Base-by-base conservation (phyloP, 2,797 vertebrate species). In the Typhlichthys subterraneus region DNA sequence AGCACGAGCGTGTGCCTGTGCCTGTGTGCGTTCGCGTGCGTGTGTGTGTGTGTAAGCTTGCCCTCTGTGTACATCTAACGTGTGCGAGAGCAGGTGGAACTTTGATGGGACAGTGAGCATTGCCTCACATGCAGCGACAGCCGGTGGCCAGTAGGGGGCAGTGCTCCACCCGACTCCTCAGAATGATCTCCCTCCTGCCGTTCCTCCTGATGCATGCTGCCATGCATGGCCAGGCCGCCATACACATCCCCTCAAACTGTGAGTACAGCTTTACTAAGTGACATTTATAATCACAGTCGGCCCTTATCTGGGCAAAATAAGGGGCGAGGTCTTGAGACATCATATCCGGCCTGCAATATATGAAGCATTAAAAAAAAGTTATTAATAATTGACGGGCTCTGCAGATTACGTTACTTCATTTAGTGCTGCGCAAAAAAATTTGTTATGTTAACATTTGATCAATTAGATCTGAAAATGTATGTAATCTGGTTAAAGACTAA, bases 81-180 rank as follows among this genome's bases (percentile, higher is more conserved):
- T 53, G 83, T 81, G 83, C 69, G 80, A 69, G 79, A 91, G 89
- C 90, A 90, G 90, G 88, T 92, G 88, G 86, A 75, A 79, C 82
- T 87, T 91, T 87, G 84, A 92, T 91, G 90, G 92, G 89, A 91
- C 85, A 90, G 81, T 91, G 89, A 92, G 90, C 89, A 84, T 93
- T 94, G 92, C 81, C 83, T 90, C 85, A 85, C 80, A 87, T 67
- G 49, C 88, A 90, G 87, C 88, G 67, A 91, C 90, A 93, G 88
- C 88, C 88, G 90, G 88, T 77, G 80, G 85, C 84, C 91, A 92
- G 85, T 85, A 90, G 92, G 91, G 88, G 92, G 90, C 90, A 71
- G 67, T 77, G 79, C 76, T 76, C 80, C 78, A 67, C 79, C 68
- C 70, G 66, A 81, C 83, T 85, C 10, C 85, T 67, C 70, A 85